Conservation (phyloP, 1,140 invertebrate species). For the Plodia interpunctella region DNA sequence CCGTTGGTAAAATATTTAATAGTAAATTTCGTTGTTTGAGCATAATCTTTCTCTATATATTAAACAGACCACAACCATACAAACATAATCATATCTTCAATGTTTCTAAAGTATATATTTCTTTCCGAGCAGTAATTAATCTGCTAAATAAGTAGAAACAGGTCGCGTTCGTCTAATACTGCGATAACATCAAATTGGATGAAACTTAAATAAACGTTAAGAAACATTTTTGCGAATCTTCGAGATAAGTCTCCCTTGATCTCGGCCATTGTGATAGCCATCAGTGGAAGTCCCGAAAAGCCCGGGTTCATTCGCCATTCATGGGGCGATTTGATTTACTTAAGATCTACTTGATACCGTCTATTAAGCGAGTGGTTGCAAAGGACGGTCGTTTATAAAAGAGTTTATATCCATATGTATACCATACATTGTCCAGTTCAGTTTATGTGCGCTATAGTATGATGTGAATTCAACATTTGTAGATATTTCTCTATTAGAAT, state of each 20-base stretch:
- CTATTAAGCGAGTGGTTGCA: constrained; percentile 62
- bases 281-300: constrained; percentile 67
- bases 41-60: no score
- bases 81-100: no score
- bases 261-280: constrained; percentile 71
- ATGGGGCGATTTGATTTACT: constrained; percentile 76
- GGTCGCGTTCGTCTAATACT: constrained; percentile 18
- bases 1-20: no score
- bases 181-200: constrained; percentile 52
- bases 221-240: constrained; percentile 63
- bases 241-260: constrained; percentile 68
- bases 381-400: constrained; percentile 48
- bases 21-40: no score
- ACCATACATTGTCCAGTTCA: constrained; percentile 23
- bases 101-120: no score
- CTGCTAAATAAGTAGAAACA: constrained; percentile 10
- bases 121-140: no score
- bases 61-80: no score
- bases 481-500: no score
- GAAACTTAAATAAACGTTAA: constrained; percentile 70
- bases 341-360: constrained; percentile 73
- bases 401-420: constrained; percentile 39
- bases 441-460: neutral
- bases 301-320: constrained; percentile 69
- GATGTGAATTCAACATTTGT: no score